A percentile compares a stretch with the other conserved stretches of the same genome.
phyloP scores from a whole-genome alignment of 2,113 vertebrate species.

The Menidia beryllina region DNA sequence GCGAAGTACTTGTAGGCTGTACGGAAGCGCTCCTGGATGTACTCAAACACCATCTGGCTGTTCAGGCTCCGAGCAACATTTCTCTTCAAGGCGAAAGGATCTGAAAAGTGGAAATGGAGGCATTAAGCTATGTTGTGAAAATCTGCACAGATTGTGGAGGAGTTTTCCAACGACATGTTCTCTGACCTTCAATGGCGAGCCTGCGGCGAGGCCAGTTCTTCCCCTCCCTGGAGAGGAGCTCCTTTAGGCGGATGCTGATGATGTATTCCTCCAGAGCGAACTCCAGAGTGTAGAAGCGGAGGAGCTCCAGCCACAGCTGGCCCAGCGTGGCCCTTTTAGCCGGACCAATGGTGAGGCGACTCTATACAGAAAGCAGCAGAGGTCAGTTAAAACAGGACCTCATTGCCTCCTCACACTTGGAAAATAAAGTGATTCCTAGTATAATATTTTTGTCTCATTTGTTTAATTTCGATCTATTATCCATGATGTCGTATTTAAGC shows the following conservation, averaged over 20 bases:
- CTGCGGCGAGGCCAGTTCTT: constrained; percentile 98
- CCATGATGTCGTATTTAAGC: too few species aligned
- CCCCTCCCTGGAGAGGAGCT: constrained; percentile 90
- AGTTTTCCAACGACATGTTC: not conserved
- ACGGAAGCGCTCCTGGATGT: constrained; percentile 96
- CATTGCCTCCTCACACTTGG: too few species aligned
- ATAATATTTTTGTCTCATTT: too few species aligned
- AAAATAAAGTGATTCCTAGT: too few species aligned
- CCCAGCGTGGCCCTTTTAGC: constrained; percentile 86
- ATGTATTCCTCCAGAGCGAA: constrained; percentile 96
- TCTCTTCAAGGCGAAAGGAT: constrained; percentile 97
- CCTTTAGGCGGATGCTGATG: constrained; percentile 94
- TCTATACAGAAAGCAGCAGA: constrained; percentile 71
- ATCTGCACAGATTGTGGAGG: not conserved
- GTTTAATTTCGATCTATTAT: too few species aligned
- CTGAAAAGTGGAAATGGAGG: constrained; percentile 64
- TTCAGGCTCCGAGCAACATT: constrained; percentile 97
- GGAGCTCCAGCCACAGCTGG: constrained; percentile 94
- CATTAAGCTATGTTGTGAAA: not conserved
- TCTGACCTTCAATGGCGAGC: constrained; percentile 95
- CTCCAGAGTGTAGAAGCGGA: constrained; percentile 98
- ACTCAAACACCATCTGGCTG: constrained; percentile 99
- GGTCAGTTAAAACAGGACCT: not conserved
- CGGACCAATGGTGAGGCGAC: constrained; percentile 82
- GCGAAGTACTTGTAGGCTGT: constrained; percentile 97